These are phyloP conservation scores for Neogale vison DNA, from an alignment of 2,113 vertebrate genomes.

Conservation along the genomic window DNA sequence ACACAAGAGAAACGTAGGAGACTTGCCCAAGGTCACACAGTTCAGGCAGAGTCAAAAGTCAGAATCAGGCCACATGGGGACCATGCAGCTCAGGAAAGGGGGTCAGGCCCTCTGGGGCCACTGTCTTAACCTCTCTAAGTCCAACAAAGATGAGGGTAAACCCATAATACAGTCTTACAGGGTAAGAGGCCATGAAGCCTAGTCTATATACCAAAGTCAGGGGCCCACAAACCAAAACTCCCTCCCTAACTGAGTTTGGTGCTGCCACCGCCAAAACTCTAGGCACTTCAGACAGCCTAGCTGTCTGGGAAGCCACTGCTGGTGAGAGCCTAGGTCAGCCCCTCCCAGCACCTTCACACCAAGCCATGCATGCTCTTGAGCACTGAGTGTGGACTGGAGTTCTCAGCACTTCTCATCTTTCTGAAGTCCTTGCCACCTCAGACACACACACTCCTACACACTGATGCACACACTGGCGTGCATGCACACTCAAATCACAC, in stretches of 20 bases:
- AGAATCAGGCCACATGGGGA: neutral
- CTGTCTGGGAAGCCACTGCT: neutral
- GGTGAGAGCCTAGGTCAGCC: neutral
- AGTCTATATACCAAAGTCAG: neutral
- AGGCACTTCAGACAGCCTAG: no score
- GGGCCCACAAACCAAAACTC: neutral
- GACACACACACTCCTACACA: neutral
- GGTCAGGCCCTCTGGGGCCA: neutral
- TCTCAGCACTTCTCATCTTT: neutral
- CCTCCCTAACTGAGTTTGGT: no score
- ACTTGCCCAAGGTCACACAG: neutral
- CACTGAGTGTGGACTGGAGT: neutral
- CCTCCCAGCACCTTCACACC: neutral
- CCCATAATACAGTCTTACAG: fast-evolving
- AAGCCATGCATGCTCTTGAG: neutral
- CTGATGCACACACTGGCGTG: neutral
- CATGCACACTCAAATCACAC: neutral
- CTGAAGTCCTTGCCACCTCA: neutral
- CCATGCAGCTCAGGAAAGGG: neutral
- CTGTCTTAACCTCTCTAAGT: neutral
- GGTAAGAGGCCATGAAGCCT: neutral
- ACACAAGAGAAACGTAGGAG: neutral
- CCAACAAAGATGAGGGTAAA: neutral
- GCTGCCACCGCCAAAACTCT: neutral
- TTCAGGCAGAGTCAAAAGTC: neutral